A percentile compares a stretch with the other conserved stretches of the same genome.
These are phyloP conservation scores for Brenthis ino DNA, from an alignment of 2,888 invertebrate genomes.

Conservation along the genomic window DNA sequence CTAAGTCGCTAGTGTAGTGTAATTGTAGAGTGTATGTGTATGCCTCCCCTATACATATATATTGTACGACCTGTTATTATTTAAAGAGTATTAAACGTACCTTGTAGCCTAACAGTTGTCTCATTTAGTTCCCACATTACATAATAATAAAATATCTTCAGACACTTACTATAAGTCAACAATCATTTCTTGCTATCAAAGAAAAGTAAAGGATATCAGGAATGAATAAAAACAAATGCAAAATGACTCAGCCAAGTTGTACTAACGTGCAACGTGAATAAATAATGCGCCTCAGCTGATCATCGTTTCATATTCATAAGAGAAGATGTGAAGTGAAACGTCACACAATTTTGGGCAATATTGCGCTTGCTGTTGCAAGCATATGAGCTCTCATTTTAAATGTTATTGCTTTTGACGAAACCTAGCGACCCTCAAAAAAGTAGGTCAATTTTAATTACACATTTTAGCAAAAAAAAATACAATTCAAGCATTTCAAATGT, in stretches of 20 bases:
- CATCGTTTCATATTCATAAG: constrained; percentile 12
- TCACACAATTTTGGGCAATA: constrained; percentile 15
- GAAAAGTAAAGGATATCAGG: too few relatives aligned
- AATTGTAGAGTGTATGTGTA: too few relatives aligned
- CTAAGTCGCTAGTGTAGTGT: too few relatives aligned
- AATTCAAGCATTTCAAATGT: not conserved
- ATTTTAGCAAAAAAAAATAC: not conserved
- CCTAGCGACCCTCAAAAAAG: not conserved
- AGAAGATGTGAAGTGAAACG: constrained; percentile 14
- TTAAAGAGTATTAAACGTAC: too few relatives aligned
- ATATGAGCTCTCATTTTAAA: constrained; percentile 1
- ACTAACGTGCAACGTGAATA: not conserved
- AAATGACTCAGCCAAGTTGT: not conserved
- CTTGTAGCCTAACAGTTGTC: too few relatives aligned
- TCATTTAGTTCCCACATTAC: too few relatives aligned
- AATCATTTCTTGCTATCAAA: too few relatives aligned
- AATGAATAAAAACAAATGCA: not conserved
- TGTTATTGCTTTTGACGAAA: constrained; percentile 21
- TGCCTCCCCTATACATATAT: too few relatives aligned
- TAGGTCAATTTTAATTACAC: constrained; percentile 9
- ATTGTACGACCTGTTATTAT: too few relatives aligned
- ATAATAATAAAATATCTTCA: too few relatives aligned
- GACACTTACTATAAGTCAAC: too few relatives aligned
- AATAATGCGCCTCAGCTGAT: not conserved
- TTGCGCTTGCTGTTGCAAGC: constrained; percentile 4